Evolutionary conservation across 2,888 invertebrate genomes (phyloP), one percentile per base, ranked within the genome.

Genomic region (Mylabris sibirica): DNA sequence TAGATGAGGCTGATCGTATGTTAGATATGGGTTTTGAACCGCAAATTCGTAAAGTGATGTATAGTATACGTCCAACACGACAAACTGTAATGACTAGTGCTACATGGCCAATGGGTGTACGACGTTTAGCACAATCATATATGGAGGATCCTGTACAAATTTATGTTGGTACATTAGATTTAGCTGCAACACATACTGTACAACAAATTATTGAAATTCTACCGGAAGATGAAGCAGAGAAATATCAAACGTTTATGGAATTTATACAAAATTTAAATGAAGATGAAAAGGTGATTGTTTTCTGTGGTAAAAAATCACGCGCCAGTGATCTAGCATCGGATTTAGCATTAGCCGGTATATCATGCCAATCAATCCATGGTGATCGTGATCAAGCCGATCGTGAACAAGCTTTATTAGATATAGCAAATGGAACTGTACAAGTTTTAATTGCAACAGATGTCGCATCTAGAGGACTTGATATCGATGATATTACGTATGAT

Each of bases 11-110:
- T 11, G 95, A 95, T 82, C 89, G 94, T 69, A 95, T 95, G 95
- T 85, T 95, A 74, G 94, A 94, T 77, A 92, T 94, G 92, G 94
- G 94, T 20, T 95, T 95, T 81, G 94, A 94, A 79, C 94, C 94
- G 3, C 94, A 91, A 88, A 99, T 98, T 73, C 90, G 94, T 49
- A 93, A 93, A 81, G 90, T 93, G 14, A 85, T 96, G 74, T 87
- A 93, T 68, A 91, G 93, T 79, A 90, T 96, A 24, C 89, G 96
- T 65, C 95, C 96, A 8, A 96, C 96, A 81, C 86, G 97, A 65
- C 97, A 98, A 83, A 96, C 96, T n/a, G 91, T 98, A 0, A 97
- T 98, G 97, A 98, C 98, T 0, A 92, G 92, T 81, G 98, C 98
- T 14, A 98, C 98, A 0, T 98, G 98, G 98, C 98, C 98, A 0